Conservation (phyloP, 2,888 invertebrate genomes). For the Cryptus viduatorius region DNA sequence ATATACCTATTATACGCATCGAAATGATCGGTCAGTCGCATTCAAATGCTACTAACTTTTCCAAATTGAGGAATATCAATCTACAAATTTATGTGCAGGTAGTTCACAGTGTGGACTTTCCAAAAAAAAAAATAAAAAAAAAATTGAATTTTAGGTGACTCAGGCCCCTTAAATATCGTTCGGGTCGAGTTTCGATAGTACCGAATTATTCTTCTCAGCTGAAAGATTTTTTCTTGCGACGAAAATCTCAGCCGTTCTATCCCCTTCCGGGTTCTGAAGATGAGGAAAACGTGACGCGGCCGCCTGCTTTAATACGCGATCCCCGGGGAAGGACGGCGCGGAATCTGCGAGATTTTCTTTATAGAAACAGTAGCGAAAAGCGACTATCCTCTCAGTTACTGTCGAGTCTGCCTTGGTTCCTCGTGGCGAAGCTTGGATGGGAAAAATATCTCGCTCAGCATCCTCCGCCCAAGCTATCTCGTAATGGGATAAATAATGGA, state of each 20-base stretch:
- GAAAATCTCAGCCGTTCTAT: neutral
- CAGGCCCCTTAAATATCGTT: no score
- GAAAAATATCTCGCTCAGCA: slow-evolving; percentile 54
- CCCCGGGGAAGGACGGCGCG: neutral
- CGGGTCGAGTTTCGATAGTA: neutral
- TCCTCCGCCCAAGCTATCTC: slow-evolving; percentile 46
- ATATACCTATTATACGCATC: no score
- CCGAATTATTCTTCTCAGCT: neutral
- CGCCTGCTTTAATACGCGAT: slow-evolving; percentile 5
- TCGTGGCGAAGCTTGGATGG: slow-evolving; percentile 13
- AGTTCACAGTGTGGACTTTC: no score
- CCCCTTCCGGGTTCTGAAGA: neutral
- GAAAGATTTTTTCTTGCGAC: neutral
- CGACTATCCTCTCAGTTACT: neutral
- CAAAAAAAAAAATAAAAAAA: no score
- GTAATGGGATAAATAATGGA: slow-evolving; percentile 67
- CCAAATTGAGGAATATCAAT: no score
- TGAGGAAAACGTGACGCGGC: neutral
- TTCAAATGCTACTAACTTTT: no score
- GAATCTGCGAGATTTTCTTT: slow-evolving; percentile 27
- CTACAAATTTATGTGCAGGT: no score
- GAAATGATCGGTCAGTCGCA: no score
- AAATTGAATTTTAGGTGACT: no score
- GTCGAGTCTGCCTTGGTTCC: slow-evolving; percentile 32
- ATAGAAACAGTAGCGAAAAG: neutral